Conservation (phyloP, 2,888 invertebrate genomes). For the Tipula helvola region DNA sequence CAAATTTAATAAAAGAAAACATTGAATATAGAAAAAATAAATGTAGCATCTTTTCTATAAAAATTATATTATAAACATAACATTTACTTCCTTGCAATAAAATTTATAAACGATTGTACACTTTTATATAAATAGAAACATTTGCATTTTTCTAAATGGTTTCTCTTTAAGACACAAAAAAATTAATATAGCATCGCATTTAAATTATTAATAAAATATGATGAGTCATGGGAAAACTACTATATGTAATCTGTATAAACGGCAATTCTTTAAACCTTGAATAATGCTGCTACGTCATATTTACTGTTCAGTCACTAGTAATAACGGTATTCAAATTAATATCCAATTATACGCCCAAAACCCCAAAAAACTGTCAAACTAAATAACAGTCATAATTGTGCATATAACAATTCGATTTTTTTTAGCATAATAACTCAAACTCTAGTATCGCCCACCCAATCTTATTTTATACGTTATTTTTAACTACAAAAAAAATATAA, state of each 20-base stretch:
- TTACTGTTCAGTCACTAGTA: not conserved
- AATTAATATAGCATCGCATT: not conserved
- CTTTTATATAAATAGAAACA: not conserved
- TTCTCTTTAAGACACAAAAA: not conserved
- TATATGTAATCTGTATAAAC: not conserved
- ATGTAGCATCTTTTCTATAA: not conserved
- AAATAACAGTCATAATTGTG: not conserved
- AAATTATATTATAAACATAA: not conserved
- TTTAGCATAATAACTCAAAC: not conserved
- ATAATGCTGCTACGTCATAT: not conserved
- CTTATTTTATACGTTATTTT: not conserved
- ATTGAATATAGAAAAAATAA: not conserved
- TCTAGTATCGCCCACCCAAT: not conserved
- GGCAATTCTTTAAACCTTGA: not conserved
- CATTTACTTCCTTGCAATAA: not conserved
- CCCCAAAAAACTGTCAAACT: not conserved
- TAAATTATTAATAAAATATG: not conserved
- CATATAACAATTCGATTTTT: not conserved
- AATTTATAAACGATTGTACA: not conserved
- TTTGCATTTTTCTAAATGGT: not conserved
- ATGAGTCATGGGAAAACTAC: not conserved
- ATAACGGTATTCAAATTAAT: not conserved
- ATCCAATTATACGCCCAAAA: not conserved
- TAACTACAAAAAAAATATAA: not conserved
- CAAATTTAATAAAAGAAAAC: not conserved